Conservation (phyloP, 2,797 vertebrate species). For the Hoplostethus atlanticus region DNA sequence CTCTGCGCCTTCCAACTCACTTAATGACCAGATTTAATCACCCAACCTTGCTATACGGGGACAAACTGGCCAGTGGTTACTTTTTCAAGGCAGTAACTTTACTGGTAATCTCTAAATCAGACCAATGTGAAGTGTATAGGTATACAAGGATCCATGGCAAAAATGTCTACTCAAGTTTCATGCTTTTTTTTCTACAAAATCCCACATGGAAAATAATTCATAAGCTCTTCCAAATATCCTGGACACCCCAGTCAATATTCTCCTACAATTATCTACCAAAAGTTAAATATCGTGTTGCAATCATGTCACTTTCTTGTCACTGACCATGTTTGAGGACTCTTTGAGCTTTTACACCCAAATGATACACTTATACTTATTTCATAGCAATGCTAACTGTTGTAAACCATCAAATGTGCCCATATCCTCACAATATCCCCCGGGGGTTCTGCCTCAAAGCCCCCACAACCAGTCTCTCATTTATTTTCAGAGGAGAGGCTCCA, state of each 20-base stretch:
- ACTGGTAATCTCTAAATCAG: conserved; percentile 21
- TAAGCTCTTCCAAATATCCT: conserved; percentile 4
- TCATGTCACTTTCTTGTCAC: conserved; percentile 38
- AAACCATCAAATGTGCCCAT: neutral
- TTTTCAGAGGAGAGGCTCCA: neutral
- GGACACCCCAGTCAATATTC: conserved; percentile 27
- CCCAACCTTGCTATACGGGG: conserved; percentile 50
- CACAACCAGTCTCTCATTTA: neutral
- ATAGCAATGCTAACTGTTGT: neutral
- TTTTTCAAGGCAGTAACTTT: conserved; percentile 34
- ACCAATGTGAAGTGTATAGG: conserved; percentile 4
- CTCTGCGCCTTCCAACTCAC: conserved; percentile 69
- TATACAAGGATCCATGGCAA: neutral
- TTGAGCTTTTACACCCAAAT: conserved; percentile 22
- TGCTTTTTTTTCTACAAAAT: neutral
- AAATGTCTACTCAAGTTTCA: neutral
- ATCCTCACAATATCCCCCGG: neutral
- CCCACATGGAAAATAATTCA: conserved; percentile 18
- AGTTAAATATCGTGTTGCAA: conserved; percentile 34
- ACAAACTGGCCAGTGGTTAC: conserved; percentile 48
- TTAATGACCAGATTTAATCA: conserved; percentile 81
- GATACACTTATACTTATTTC: conserved; percentile 6
- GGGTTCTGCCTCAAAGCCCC: conserved; percentile 6
- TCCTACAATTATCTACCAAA: conserved; percentile 41
- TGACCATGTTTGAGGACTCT: conserved; percentile 23